Evolutionary conservation across 2,888 invertebrate species (phyloP).

Genomic region (Pseudeuparius sepicola): DNA sequence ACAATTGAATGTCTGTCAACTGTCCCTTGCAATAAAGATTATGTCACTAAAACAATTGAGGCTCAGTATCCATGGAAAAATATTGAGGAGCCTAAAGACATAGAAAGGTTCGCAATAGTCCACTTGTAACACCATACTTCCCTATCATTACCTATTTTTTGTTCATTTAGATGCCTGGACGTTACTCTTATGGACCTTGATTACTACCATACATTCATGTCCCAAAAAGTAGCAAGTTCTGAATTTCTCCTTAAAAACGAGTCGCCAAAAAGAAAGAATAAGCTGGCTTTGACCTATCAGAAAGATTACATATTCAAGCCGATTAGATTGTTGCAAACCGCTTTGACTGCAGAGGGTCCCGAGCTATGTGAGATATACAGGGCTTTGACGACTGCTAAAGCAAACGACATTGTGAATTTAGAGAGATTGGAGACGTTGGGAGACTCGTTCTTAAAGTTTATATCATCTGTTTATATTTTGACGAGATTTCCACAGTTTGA

Average conservation of each 20-base stretch:
- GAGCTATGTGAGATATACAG: slow-evolving; percentile 42
- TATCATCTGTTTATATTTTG: slow-evolving; percentile 48
- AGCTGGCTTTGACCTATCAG: slow-evolving; percentile 30
- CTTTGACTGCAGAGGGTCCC: slow-evolving; percentile 35
- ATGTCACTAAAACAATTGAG: slow-evolving; percentile 40
- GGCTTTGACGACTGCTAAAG: slow-evolving; percentile 62
- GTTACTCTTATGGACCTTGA: slow-evolving; percentile 58
- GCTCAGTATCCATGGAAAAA: slow-evolving; percentile 40
- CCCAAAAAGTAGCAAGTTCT: slow-evolving; percentile 19
- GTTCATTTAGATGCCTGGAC: slow-evolving; percentile 47
- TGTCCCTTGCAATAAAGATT: slow-evolving; percentile 36
- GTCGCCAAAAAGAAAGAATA: slow-evolving; percentile 5
- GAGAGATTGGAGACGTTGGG: slow-evolving; percentile 83
- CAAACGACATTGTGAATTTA: slow-evolving; percentile 65
- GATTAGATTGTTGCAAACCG: slow-evolving; percentile 21
- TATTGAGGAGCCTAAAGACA: slow-evolving; percentile 55
- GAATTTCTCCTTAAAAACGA: slow-evolving; percentile 21
- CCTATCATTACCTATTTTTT: too few relatives aligned
- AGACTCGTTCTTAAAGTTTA: slow-evolving; percentile 77
- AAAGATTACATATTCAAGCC: slow-evolving; percentile 25
- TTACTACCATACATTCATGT: slow-evolving; percentile 56
- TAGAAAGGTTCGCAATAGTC: too few relatives aligned
- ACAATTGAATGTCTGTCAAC: too few relatives aligned
- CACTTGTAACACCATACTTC: too few relatives aligned
- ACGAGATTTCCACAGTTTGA: slow-evolving; percentile 55